Conservation (phyloP, 92 coral and sea anemone species). For the Porites evermanni region DNA sequence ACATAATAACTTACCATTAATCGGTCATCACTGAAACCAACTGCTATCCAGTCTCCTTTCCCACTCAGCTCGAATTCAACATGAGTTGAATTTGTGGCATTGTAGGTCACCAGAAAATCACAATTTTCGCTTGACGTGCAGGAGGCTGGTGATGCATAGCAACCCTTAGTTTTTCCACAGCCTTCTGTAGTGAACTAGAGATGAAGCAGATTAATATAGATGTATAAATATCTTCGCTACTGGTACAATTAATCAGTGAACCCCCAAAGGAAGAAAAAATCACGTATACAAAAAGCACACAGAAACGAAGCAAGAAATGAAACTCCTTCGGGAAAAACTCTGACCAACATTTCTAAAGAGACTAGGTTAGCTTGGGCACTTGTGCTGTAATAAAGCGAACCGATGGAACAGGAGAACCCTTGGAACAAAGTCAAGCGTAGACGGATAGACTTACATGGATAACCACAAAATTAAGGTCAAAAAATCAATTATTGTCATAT, state of each 20-base stretch:
- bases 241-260: not conserved
- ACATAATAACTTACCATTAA: not conserved
- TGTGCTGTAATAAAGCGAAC: too few relatives aligned
- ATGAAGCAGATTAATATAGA: not conserved
- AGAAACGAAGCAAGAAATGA: too few relatives aligned
- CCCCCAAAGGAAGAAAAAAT: too few relatives aligned
- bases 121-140: constrained; percentile 19
- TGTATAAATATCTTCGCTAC: not conserved
- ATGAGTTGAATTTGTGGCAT: not conserved
- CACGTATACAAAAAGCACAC: too few relatives aligned
- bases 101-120: constrained; percentile 36
- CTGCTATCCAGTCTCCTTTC: constrained; percentile 9
- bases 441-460: too few relatives aligned
- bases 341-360: too few relatives aligned
- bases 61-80: constrained; percentile 42
- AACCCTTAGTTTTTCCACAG: constrained; percentile 23
- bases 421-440: too few relatives aligned
- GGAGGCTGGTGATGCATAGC: constrained; percentile 2
- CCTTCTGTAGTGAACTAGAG: constrained; percentile 50
- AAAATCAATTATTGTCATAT: too few relatives aligned
- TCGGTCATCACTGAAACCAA: constrained; percentile 26
- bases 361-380: too few relatives aligned
- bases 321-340: too few relatives aligned
- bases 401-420: too few relatives aligned
- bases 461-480: too few relatives aligned